Conservation (phyloP, 1,140 invertebrate genomes). For the Paraescarpia echinospica region DNA sequence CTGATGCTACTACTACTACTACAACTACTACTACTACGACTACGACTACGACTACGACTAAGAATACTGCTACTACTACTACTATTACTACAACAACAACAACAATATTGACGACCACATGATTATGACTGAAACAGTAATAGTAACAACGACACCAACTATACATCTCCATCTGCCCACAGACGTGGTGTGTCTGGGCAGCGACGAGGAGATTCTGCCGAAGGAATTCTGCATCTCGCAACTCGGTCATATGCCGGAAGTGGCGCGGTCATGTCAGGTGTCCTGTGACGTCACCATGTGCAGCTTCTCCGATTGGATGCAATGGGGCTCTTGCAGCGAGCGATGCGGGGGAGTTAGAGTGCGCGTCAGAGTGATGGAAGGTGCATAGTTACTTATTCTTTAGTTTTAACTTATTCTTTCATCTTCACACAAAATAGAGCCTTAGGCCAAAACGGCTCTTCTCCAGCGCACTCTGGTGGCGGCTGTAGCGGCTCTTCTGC, state of each 20-base stretch:
- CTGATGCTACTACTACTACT: too few relatives aligned
- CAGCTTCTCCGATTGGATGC: conserved; percentile 23
- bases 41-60: too few relatives aligned
- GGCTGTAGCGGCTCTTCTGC: too few relatives aligned
- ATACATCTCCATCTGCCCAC: neutral
- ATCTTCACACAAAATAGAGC: too few relatives aligned
- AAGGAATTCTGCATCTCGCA: conserved; percentile 16
- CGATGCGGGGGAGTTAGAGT: conserved; percentile 21
- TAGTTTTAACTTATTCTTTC: too few relatives aligned
- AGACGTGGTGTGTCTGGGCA: conserved; percentile 18
- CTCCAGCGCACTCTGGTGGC: too few relatives aligned
- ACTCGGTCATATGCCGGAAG: conserved; percentile 12
- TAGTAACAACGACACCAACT: neutral
- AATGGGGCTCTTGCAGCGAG: conserved; percentile 19
- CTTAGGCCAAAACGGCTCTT: too few relatives aligned
- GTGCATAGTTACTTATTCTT: neutral
- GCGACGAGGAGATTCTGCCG: conserved; percentile 8
- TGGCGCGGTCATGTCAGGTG: conserved; percentile 17
- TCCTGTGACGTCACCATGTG: conserved; percentile 20
- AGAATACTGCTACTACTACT: too few relatives aligned
- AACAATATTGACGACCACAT: neutral
- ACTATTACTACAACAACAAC: neutral
- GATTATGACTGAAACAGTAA: neutral
- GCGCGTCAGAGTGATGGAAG: conserved; percentile 23
- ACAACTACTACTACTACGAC: too few relatives aligned